Conservation (phyloP, 2,797 vertebrate genomes). For the Tinamus major region DNA sequence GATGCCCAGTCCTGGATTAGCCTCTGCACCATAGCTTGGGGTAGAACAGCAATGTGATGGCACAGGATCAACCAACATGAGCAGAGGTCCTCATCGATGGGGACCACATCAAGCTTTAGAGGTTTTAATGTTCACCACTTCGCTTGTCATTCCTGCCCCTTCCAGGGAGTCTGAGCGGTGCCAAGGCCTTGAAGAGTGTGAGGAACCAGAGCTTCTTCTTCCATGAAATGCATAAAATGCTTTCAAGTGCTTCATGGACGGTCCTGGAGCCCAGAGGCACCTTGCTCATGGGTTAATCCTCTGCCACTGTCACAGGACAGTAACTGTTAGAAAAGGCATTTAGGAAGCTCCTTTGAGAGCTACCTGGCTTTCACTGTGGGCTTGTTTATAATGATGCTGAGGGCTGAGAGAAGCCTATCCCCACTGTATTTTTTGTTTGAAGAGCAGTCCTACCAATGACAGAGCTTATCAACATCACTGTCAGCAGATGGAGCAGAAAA, state of each 20-base stretch:
- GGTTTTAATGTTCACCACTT: not conserved
- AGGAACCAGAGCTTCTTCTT: not conserved
- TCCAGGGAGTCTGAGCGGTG: not conserved
- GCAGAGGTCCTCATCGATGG: not conserved
- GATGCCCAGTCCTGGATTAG: not conserved
- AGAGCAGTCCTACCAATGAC: not conserved
- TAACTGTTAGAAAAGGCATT: not conserved
- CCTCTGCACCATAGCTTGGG: not conserved
- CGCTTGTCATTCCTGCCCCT: not conserved
- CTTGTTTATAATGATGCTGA: not conserved
- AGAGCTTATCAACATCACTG: not conserved
- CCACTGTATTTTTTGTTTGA: not conserved
- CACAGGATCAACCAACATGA: not conserved
- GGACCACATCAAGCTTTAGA: not conserved
- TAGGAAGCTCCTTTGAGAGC: not conserved
- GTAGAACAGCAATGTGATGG: rapidly evolving
- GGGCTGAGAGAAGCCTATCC: not conserved
- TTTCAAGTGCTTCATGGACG: not conserved
- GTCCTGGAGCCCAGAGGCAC: not conserved
- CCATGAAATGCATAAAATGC: not conserved
- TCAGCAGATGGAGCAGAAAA: not conserved
- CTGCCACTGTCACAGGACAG: not conserved
- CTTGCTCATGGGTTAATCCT: not conserved
- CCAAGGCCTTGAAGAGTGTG: not conserved
- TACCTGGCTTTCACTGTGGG: not conserved